Evolutionary conservation across 2,113 vertebrate genomes (phyloP).

Genomic region (Nematolebias whitei): DNA sequence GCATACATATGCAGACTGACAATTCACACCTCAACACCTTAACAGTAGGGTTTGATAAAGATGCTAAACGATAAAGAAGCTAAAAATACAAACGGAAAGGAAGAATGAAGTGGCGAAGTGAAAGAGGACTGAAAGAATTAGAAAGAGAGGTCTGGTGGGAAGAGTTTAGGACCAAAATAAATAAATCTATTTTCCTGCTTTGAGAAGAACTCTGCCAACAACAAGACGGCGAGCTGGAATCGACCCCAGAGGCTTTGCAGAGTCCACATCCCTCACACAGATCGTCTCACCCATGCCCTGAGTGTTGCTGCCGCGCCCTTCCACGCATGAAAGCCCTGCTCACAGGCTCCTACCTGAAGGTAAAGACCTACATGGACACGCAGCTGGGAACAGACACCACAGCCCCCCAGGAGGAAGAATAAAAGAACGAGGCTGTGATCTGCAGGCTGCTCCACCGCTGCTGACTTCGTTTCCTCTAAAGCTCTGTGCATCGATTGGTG

Average conservation of each 20-base stretch:
- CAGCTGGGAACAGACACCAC: conserved; percentile 20
- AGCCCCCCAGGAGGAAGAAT: conserved; percentile 49
- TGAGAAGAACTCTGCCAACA: conserved; percentile 55
- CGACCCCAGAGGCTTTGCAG: conserved; percentile 67
- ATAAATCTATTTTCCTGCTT: conserved; percentile 62
- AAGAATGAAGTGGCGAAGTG: background rate
- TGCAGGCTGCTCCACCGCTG: conserved; percentile 60
- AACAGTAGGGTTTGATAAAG: too few relatives aligned
- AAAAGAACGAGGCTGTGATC: conserved; percentile 67
- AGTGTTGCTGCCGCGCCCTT: conserved; percentile 12
- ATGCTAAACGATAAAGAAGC: too few relatives aligned
- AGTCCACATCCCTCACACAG: conserved; percentile 42
- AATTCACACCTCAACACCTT: too few relatives aligned
- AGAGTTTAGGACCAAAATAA: conserved; percentile 42
- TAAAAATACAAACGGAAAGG: background rate
- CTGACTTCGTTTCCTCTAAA: conserved; percentile 75
- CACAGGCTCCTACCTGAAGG: conserved; percentile 37
- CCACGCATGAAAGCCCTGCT: conserved; percentile 21
- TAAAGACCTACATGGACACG: conserved; percentile 20
- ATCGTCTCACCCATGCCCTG: conserved; percentile 25
- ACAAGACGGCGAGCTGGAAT: conserved; percentile 61
- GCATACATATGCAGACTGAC: too few relatives aligned
- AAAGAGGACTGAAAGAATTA: conserved; percentile 38
- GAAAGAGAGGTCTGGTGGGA: conserved; percentile 34
- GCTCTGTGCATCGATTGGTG: conserved; percentile 67